phyloP scores from a whole-genome alignment of 2,888 invertebrate genomes.

The Drosophila eohydei region DNA sequence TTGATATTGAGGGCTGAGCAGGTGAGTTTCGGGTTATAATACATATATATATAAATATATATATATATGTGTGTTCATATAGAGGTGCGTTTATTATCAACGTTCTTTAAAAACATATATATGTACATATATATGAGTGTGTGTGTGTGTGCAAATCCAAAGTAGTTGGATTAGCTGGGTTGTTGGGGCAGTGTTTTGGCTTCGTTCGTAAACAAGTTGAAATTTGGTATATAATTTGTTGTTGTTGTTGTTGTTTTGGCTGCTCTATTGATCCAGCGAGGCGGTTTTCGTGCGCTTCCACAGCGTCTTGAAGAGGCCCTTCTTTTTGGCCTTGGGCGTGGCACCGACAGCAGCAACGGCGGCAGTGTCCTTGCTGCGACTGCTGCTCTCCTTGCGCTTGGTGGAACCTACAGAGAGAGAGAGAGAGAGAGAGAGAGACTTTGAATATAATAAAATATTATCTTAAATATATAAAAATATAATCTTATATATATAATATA shows the following conservation, averaged over 20 bases:
- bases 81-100: slow-evolving; percentile 68
- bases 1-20: slow-evolving; percentile 38
- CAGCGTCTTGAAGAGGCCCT: slow-evolving; percentile 94
- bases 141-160: slow-evolving; percentile 3
- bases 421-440: neutral
- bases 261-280: slow-evolving; percentile 91
- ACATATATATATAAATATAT: slow-evolving; percentile 9
- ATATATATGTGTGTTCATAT: slow-evolving; percentile 28
- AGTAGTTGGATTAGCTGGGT: neutral
- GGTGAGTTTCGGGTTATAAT: slow-evolving; percentile 19
- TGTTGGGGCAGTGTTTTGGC: slow-evolving; percentile 60
- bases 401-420: slow-evolving; percentile 45
- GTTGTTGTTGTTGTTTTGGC: neutral
- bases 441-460: no score
- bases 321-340: slow-evolving; percentile 87
- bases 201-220: slow-evolving; percentile 34
- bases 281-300: slow-evolving; percentile 95
- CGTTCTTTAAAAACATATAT: slow-evolving; percentile 46
- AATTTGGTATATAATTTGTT: slow-evolving; percentile 4
- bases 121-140: slow-evolving; percentile 21
- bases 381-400: slow-evolving; percentile 71
- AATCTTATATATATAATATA: no score
- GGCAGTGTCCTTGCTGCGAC: slow-evolving; percentile 77
- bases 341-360: slow-evolving; percentile 23
- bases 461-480: no score